Conservation (phyloP, 1,140 invertebrate species). For the Drosophila chauvacae region DNA sequence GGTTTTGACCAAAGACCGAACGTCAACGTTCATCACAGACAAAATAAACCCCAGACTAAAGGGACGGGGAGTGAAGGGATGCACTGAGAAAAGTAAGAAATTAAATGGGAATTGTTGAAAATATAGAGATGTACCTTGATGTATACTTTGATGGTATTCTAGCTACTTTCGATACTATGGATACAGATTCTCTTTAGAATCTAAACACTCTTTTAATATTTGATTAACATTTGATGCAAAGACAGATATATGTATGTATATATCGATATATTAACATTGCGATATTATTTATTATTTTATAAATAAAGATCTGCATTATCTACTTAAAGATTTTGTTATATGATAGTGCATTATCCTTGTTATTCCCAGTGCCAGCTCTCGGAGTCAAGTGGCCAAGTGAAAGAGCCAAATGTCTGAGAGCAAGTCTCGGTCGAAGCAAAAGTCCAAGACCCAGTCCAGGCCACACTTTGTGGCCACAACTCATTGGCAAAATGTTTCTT, state of each 20-base stretch:
- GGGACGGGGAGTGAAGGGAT: neutral
- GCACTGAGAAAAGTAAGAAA: neutral
- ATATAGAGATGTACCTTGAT: no score
- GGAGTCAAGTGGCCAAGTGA: slow-evolving; percentile 44
- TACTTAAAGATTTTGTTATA: no score
- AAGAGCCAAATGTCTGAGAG: slow-evolving; percentile 39
- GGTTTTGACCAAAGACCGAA: slow-evolving; percentile 40
- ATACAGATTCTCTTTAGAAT: no score
- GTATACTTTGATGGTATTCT: no score
- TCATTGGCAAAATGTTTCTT: slow-evolving; percentile 46
- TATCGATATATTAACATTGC: no score
- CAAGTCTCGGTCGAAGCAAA: slow-evolving; percentile 20
- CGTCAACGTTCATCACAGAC: slow-evolving; percentile 69
- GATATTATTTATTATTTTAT: no score
- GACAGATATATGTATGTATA: no score
- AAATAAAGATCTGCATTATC: no score
- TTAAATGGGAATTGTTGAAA: neutral
- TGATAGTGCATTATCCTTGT: no score
- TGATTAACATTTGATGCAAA: no score
- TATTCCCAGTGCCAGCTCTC: slow-evolving; percentile 4
- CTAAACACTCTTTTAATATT: no score
- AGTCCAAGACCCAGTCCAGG: slow-evolving; percentile 35
- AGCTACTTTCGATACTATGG: no score
- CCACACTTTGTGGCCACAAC: slow-evolving; percentile 40
- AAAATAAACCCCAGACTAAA: slow-evolving; percentile 46